These are phyloP conservation scores for Stichopus horrens DNA, from an alignment of 53 echinoderm and acorn worm species.

Conservation along the genomic window DNA sequence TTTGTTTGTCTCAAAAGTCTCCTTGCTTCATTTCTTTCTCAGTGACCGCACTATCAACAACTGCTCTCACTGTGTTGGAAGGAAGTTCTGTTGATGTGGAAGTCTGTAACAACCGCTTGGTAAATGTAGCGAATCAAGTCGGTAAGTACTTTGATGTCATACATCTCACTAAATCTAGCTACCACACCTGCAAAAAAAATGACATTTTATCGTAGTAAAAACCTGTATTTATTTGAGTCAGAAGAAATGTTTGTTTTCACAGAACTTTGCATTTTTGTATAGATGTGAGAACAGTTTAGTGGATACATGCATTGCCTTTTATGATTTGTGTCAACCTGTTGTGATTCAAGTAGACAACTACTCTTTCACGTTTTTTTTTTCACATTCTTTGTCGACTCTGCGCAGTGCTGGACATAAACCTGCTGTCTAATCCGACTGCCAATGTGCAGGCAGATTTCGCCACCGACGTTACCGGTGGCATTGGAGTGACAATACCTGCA, in stretches of 20 bases:
- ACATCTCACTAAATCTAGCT: no score
- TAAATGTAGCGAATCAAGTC: neutral
- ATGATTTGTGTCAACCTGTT: neutral
- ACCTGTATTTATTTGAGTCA: no score
- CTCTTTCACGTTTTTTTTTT: neutral
- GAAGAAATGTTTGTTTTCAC: no score
- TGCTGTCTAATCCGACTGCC: no score
- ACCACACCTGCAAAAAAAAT: no score
- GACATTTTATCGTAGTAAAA: no score
- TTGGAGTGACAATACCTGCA: constrained; percentile 1
- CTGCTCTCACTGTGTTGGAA: neutral
- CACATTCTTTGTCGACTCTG: neutral
- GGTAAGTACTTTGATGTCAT: neutral
- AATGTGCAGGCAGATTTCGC: neutral
- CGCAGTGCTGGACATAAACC: neutral
- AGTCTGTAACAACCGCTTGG: neutral
- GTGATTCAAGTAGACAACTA: neutral
- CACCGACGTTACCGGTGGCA: neutral
- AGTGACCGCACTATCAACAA: neutral
- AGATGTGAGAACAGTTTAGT: neutral
- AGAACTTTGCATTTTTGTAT: neutral
- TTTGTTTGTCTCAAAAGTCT: no score
- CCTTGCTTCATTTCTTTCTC: neutral
- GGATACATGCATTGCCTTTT: neutral
- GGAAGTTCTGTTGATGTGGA: neutral